Percentiles rank a stretch among this genome's conserved stretches.
Evolutionary conservation across 2,797 vertebrate genomes (phyloP).

Genomic region (Scomberomorus guttatus): DNA sequence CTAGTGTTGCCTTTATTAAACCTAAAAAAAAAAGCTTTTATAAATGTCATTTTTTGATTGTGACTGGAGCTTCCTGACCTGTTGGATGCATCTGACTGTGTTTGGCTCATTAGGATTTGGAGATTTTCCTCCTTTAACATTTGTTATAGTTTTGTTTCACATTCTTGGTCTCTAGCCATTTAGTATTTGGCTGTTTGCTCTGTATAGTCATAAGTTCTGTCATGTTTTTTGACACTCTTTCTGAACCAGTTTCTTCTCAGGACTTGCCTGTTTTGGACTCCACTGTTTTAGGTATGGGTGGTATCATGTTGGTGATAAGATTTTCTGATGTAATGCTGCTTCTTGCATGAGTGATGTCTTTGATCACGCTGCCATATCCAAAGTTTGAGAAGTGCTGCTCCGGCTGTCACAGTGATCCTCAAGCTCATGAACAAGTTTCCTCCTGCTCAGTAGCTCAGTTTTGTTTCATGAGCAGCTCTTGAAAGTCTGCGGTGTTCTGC

Average conservation of each 20-base stretch:
- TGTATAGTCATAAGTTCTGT: background rate
- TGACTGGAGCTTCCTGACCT: background rate
- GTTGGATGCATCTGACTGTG: constrained; percentile 3
- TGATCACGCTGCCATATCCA: too few species aligned
- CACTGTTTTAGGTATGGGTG: background rate
- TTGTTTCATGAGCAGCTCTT: background rate
- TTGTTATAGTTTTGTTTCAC: constrained; percentile 30
- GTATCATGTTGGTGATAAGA: background rate
- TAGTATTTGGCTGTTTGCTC: constrained; percentile 2
- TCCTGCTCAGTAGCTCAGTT: background rate
- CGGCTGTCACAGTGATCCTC: too few species aligned
- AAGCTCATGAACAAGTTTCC: background rate
- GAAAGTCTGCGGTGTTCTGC: background rate
- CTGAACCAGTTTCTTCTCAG: background rate
- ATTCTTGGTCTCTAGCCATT: constrained; percentile 30
- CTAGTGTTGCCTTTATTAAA: background rate
- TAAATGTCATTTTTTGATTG: background rate
- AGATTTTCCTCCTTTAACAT: constrained; percentile 24
- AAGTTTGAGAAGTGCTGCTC: too few species aligned
- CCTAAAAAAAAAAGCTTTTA: background rate
- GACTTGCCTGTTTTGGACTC: background rate
- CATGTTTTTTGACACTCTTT: background rate
- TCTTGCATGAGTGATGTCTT: background rate
- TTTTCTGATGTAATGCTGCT: background rate
- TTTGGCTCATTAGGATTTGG: background rate